Percentiles rank a stretch among this genome's conserved stretches.
Conservation (phyloP, 2,888 invertebrate species). For the Melipona bicolor region DNA sequence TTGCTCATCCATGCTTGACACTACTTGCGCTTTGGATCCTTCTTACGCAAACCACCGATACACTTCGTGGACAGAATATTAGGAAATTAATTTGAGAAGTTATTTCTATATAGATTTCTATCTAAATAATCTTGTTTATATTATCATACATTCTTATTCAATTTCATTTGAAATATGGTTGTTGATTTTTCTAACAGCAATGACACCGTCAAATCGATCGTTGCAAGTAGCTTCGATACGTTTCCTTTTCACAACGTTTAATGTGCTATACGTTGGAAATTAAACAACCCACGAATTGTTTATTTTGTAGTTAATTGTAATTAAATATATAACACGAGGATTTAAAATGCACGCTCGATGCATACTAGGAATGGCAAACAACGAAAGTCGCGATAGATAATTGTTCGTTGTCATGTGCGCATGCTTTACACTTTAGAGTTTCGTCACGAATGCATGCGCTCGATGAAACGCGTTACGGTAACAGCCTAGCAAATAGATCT, state of each 20-base stretch:
- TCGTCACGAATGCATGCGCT: slow-evolving; percentile 6
- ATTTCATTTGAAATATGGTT: not conserved
- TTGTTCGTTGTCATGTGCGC: not conserved
- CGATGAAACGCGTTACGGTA: slow-evolving; percentile 18
- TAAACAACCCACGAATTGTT: not conserved
- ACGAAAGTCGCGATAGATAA: slow-evolving; percentile 35
- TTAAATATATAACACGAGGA: not conserved
- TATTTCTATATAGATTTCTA: slow-evolving; percentile 3
- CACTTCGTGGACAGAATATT: slow-evolving; percentile 33
- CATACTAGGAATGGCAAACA: slow-evolving; percentile 32
- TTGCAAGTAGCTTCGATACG: not conserved
- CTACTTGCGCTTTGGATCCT: slow-evolving; percentile 35
- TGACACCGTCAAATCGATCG: not conserved
- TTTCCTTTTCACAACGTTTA: not conserved
- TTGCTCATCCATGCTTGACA: slow-evolving; percentile 57
- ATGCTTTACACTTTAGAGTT: slow-evolving; percentile 27
- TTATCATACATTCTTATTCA: not conserved
- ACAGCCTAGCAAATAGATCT: slow-evolving; percentile 3
- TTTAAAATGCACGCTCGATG: not conserved
- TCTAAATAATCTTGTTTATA: not conserved
- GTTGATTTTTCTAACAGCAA: not conserved
- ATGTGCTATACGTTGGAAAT: not conserved
- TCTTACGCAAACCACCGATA: slow-evolving; percentile 55
- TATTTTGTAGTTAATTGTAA: not conserved
- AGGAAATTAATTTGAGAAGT: slow-evolving; percentile 45